Evolutionary conservation across 1,140 invertebrate species (phyloP).

Genomic region (Lepidurus arcticus): DNA sequence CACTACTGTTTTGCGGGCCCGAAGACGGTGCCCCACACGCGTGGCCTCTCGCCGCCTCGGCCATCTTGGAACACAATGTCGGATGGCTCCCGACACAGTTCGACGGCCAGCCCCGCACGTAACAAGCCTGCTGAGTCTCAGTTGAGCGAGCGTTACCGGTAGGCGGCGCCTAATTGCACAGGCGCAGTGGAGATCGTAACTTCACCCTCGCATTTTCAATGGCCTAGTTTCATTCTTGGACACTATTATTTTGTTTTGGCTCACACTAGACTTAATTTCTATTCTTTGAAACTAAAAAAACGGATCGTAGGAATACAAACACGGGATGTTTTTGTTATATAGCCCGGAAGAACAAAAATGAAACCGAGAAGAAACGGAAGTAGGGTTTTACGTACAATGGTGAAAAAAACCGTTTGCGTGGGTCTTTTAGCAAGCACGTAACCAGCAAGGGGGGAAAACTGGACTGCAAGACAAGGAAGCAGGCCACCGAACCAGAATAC

Average conservation of each 20-base stretch:
- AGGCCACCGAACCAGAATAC: constrained; percentile 9
- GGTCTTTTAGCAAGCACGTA: not conserved
- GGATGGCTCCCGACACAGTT: not conserved
- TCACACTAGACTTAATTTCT: not conserved
- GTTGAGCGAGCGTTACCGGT: constrained; percentile 17
- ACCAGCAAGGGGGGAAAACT: constrained; percentile 6
- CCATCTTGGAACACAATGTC: constrained; percentile 14
- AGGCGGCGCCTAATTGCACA: not conserved
- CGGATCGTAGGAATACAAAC: not conserved
- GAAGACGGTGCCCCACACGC: constrained; percentile 14
- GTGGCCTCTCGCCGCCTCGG: constrained; percentile 15
- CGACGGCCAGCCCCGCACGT: constrained; percentile 2
- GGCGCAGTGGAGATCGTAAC: not conserved
- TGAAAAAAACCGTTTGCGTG: not conserved
- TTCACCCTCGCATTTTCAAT: not conserved
- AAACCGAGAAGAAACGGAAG: not conserved
- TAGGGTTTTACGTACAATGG: not conserved
- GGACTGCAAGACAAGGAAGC: constrained; percentile 13
- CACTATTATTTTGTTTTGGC: not conserved
- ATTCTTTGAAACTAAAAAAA: not conserved
- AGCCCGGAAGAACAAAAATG: too few species aligned
- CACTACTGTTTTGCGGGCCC: constrained; percentile 4
- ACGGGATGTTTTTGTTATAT: too few species aligned
- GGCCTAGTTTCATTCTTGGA: not conserved
- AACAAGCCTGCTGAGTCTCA: not conserved